phyloP scores from a whole-genome alignment of 2,888 invertebrate species.

The Mesochorus sp. region DNA sequence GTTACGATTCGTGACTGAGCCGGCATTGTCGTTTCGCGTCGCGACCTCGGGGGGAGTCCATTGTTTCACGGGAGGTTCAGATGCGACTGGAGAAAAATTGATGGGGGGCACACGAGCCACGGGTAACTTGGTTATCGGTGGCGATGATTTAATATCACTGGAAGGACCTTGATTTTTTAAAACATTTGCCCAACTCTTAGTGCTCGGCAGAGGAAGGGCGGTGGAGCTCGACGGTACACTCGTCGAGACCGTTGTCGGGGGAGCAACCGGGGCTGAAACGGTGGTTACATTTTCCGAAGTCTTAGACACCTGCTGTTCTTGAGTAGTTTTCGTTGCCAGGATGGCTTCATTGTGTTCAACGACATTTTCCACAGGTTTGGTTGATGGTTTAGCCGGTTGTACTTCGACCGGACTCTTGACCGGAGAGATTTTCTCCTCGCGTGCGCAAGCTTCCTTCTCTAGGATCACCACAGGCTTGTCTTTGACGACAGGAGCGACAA shows the following conservation, averaged over 20 bases:
- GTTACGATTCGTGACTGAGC: slow-evolving; percentile 19
- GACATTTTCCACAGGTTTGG: slow-evolving; percentile 17
- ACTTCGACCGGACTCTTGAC: slow-evolving; percentile 1
- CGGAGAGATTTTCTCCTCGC: slow-evolving; percentile 19
- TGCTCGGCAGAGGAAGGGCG: too few species aligned
- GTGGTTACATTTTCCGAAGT: slow-evolving; percentile 38
- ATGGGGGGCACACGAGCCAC: slow-evolving; percentile 72
- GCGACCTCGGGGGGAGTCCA: slow-evolving; percentile 18
- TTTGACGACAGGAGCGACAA: background rate
- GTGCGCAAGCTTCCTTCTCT: slow-evolving; percentile 24
- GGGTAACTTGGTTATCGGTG: slow-evolving; percentile 70
- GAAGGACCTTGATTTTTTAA: slow-evolving; percentile 72
- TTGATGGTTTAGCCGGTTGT: background rate
- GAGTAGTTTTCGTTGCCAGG: slow-evolving; percentile 49
- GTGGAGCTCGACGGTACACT: background rate
- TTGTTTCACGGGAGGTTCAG: slow-evolving; percentile 50
- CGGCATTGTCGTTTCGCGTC: slow-evolving; percentile 20
- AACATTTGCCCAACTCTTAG: slow-evolving; percentile 79
- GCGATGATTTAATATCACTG: slow-evolving; percentile 44
- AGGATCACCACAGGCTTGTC: slow-evolving; percentile 23
- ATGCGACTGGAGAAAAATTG: slow-evolving; percentile 47
- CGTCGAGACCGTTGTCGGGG: slow-evolving; percentile 17
- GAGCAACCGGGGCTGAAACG: slow-evolving; percentile 4
- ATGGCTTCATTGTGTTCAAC: slow-evolving; percentile 49
- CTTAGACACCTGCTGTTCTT: slow-evolving; percentile 61